These are phyloP conservation scores for Tipula helvola DNA, from an alignment of 2,888 invertebrate genomes.

Conservation along the genomic window DNA sequence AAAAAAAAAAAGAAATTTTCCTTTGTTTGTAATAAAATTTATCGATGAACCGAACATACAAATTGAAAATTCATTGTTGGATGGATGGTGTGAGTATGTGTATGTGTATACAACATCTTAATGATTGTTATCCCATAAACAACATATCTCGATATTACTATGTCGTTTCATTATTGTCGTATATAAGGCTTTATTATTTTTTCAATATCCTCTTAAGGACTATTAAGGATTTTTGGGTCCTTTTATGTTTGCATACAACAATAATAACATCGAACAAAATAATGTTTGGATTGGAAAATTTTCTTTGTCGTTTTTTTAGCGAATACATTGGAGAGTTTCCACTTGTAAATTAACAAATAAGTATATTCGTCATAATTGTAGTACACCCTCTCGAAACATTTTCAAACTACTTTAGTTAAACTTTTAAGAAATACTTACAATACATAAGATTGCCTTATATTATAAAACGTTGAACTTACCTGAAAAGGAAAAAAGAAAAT, in stretches of 20 bases:
- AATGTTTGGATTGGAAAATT: too few relatives aligned
- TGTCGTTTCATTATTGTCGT: background rate
- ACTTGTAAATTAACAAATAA: too few relatives aligned
- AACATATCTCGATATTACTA: conserved; percentile 4
- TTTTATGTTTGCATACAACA: background rate
- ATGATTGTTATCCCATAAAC: background rate
- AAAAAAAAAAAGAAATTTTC: background rate
- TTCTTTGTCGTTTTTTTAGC: too few relatives aligned
- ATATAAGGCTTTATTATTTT: background rate
- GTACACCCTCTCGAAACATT: too few relatives aligned
- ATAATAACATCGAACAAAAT: background rate
- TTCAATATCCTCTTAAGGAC: background rate
- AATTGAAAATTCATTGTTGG: background rate
- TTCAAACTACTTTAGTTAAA: too few relatives aligned
- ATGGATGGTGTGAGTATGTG: background rate
- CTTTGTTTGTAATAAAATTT: background rate
- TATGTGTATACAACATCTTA: background rate
- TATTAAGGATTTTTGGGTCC: background rate
- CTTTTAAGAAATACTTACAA: too few relatives aligned
- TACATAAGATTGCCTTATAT: too few relatives aligned
- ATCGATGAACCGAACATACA: background rate
- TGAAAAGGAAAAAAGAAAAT: too few relatives aligned
- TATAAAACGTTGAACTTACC: too few relatives aligned
- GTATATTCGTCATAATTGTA: too few relatives aligned
- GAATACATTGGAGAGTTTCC: too few relatives aligned